A percentile compares a stretch with the other conserved stretches of the same genome.
phyloP scores from a whole-genome alignment of 2,888 invertebrate species.

The Zaprionus lineosus region DNA sequence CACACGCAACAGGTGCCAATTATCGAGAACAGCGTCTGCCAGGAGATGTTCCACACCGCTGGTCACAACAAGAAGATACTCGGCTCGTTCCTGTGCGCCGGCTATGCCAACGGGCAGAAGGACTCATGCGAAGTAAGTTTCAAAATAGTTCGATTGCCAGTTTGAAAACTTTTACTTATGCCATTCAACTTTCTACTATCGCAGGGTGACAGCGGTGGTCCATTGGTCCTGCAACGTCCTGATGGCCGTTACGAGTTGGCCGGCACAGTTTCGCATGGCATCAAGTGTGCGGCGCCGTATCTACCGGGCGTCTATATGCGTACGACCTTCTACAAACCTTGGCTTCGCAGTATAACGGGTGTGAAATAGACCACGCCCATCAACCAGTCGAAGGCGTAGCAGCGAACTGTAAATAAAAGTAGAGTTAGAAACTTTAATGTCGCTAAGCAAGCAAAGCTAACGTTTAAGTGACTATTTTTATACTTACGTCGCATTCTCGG shows the following conservation, averaged over 20 bases:
- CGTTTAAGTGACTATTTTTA: constrained; percentile 41
- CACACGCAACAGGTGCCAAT: constrained; percentile 88
- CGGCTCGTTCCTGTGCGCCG: constrained; percentile 94
- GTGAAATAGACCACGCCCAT: constrained; percentile 84
- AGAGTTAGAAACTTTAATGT: constrained; percentile 49
- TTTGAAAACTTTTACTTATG: not conserved
- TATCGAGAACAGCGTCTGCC: constrained; percentile 94
- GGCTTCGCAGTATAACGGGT: constrained; percentile 94
- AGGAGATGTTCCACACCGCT: constrained; percentile 96
- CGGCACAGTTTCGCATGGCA: constrained; percentile 97
- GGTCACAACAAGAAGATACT: constrained; percentile 94
- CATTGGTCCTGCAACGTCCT: constrained; percentile 90
- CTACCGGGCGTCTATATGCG: constrained; percentile 97
- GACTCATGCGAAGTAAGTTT: constrained; percentile 94
- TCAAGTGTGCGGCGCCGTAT: constrained; percentile 95
- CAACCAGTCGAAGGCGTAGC: not conserved
- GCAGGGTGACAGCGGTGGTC: constrained; percentile 96
- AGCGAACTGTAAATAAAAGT: constrained; percentile 71
- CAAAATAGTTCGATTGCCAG: not conserved
- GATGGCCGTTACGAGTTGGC: constrained; percentile 94
- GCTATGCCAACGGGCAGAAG: constrained; percentile 95
- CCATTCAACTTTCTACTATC: constrained; percentile 44
- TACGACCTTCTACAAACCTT: constrained; percentile 94
- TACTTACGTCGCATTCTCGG: constrained; percentile 34
- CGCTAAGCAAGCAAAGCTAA: constrained; percentile 16